A percentile compares a stretch with the other conserved stretches of the same genome.
Evolutionary conservation across 2,888 invertebrate genomes (phyloP).

Genomic region (Allacma fusca): DNA sequence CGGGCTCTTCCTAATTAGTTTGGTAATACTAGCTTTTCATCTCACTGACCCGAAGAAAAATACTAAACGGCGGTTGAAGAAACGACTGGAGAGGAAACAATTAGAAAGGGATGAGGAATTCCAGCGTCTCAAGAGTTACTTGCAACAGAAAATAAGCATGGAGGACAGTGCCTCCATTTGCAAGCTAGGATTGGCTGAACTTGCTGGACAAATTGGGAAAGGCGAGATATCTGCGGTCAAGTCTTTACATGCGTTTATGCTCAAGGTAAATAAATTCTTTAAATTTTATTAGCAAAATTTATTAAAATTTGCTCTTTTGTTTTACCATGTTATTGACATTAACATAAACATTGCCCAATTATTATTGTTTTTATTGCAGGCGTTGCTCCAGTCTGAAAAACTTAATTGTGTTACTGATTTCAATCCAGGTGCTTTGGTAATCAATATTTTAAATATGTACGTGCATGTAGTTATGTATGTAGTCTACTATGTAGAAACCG

Average conservation of each 20-base stretch:
- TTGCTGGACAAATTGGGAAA: constrained; percentile 49
- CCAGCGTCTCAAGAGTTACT: constrained; percentile 37
- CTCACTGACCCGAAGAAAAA: neutral
- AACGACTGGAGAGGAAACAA: constrained; percentile 49
- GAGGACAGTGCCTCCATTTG: too few relatives aligned
- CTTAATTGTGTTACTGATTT: constrained; percentile 62
- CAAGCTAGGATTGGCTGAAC: constrained; percentile 44
- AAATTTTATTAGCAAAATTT: neutral
- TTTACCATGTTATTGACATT: too few relatives aligned
- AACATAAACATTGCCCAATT: too few relatives aligned
- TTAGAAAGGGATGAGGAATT: constrained; percentile 51
- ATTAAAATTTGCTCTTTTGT: neutral
- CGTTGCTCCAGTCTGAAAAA: constrained; percentile 58
- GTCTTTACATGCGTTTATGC: constrained; percentile 55
- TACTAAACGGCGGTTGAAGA: constrained; percentile 42
- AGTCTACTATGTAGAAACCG: too few relatives aligned
- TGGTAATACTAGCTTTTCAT: neutral
- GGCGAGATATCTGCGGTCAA: constrained; percentile 50
- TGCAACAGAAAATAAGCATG: neutral
- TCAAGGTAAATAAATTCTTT: constrained; percentile 47
- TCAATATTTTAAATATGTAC: neutral
- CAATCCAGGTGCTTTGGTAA: constrained; percentile 61
- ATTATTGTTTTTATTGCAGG: constrained; percentile 48
- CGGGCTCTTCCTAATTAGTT: neutral
- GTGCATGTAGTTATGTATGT: neutral